These are phyloP conservation scores for Hemibagrus guttatus DNA, from an alignment of 2,797 vertebrate species.

Conservation along the genomic window DNA sequence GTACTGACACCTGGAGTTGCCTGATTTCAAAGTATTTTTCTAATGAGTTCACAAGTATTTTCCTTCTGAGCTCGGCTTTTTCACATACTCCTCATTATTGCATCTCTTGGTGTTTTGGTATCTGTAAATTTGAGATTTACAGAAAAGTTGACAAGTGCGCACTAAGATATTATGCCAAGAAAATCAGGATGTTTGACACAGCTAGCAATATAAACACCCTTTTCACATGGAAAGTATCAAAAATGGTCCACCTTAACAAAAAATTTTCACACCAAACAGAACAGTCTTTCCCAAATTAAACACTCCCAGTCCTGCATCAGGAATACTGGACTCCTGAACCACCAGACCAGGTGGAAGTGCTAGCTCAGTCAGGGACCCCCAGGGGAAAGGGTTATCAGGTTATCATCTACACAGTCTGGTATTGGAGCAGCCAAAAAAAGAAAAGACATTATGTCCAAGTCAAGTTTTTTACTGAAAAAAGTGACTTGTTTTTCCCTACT, in stretches of 20 bases:
- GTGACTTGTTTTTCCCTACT: too few species aligned
- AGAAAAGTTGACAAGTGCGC: background rate
- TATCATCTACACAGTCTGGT: background rate
- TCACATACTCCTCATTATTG: background rate
- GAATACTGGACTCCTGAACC: background rate
- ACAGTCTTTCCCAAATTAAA: too few species aligned
- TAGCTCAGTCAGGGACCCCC: background rate
- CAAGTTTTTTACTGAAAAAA: too few species aligned
- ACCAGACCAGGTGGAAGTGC: constrained; percentile 1
- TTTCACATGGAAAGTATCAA: background rate
- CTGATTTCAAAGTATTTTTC: background rate
- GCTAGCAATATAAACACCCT: background rate
- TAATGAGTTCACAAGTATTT: background rate
- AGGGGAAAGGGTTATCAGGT: background rate
- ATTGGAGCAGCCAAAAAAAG: background rate
- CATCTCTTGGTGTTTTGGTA: background rate
- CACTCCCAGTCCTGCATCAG: too few species aligned
- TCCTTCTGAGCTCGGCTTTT: background rate
- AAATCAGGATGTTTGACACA: background rate
- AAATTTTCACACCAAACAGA: too few species aligned
- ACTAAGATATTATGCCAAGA: background rate
- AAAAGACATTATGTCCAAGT: background rate
- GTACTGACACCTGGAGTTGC: background rate
- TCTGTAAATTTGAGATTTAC: background rate
- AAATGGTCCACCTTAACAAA: too few species aligned